Percentiles rank a stretch among this genome's conserved stretches.
Conservation (phyloP, 92 coral and sea anemone species). For the Diadumene lineata region DNA sequence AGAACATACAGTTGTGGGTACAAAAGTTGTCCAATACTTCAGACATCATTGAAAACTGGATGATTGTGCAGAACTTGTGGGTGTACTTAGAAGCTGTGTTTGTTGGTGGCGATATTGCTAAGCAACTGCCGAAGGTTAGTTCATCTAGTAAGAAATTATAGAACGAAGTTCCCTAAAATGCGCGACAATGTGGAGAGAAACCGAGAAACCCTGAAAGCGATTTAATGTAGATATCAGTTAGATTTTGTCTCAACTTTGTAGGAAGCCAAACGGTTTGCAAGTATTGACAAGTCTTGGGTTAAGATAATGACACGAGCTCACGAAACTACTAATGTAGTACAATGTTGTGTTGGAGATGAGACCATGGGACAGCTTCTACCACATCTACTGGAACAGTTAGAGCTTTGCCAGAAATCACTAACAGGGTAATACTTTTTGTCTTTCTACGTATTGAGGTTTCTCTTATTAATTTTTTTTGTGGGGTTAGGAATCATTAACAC, state of each 20-base stretch:
- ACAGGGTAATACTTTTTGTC: slow-evolving; percentile 57
- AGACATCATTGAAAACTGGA: slow-evolving; percentile 92
- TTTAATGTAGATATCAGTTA: too few species aligned
- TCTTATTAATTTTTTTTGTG: neutral
- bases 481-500: too few species aligned
- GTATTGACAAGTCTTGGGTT: slow-evolving; percentile 93
- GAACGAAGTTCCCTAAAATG: too few species aligned
- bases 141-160: too few species aligned
- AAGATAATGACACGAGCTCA: slow-evolving; percentile 92
- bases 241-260: too few species aligned
- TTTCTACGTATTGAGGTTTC: neutral
- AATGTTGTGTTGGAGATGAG: slow-evolving; percentile 89
- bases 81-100: slow-evolving; percentile 90
- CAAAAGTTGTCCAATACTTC: slow-evolving; percentile 91
- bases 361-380: slow-evolving; percentile 86
- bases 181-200: too few species aligned
- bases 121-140: slow-evolving; percentile 81
- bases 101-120: slow-evolving; percentile 94
- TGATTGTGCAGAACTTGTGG: slow-evolving; percentile 91
- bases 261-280: slow-evolving; percentile 91
- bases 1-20: slow-evolving; percentile 83
- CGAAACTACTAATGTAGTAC: slow-evolving; percentile 80
- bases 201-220: too few species aligned
- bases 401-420: slow-evolving; percentile 83
- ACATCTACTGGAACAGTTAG: slow-evolving; percentile 79